Base-by-base conservation (phyloP, 2,888 invertebrate genomes). In the Polymixis flavicincta region DNA sequence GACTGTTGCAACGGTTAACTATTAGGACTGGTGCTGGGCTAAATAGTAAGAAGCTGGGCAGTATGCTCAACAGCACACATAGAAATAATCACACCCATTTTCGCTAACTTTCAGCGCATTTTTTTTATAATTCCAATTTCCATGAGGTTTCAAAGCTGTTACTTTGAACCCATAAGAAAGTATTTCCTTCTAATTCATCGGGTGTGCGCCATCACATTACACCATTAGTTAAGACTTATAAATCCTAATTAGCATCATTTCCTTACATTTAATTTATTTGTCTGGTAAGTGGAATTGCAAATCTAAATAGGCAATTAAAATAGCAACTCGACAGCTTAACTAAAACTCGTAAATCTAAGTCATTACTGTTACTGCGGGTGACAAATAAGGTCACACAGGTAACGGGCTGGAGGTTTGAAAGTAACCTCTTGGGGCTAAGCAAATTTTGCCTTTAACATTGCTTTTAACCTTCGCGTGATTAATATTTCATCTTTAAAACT, bases 351-450 rank as follows among this genome's bases (percentile, higher is more conserved):
- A 79, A 74, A 81, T 82, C 78, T 61, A 71, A 74, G 77, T 79
- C 79, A 71, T 66, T 68, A 72, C 64, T 45, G 81, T 73, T 73
- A 80, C 74, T 83, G 80, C 89, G 87, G 85, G 85, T 86, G 85
- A 84, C 88, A 85, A 88, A 85, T 89, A 88, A 91, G 90, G 91
- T 89, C 89, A 81, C 73, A 67, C 63, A 85, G 82, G 82, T 86
- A 90, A 89, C 86, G 83, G 83, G 74, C 84, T 74, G 48, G 59
- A 76, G 82, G 74, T 69, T 78, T 70, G 78, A 75, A 80, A 80
- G 80, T 68, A 82, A 85, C 75, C 79, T 76, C 77, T 81, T 74
- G 76, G 65, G 64, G 64, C 71, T 74, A 66, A 66, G 76, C 76
- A 65, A 83, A 76, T 71, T 78, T 84, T 84, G 80, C 61, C 79